Base-by-base conservation (phyloP, 2,113 vertebrate species). In the Cololabis saira region DNA sequence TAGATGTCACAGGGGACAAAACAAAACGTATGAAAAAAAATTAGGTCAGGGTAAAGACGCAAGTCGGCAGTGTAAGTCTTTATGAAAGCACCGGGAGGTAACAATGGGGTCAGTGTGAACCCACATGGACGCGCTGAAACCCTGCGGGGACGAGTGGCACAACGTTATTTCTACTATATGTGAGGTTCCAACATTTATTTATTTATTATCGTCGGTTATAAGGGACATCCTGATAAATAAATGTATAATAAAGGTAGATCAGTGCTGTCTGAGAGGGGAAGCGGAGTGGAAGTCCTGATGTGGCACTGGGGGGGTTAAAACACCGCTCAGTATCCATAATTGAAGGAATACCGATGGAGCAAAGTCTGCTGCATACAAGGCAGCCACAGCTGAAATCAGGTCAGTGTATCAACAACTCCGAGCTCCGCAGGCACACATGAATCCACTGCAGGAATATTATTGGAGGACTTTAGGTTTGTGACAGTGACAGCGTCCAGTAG, bases 401-500 rank as follows among this genome's bases (percentile, higher is more conserved):
- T 71, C 67, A 63, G 14, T 53, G 22, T 19, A 42, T 75, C 14
- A 43, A 10, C 56, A 37, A 18, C n/a, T 17, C 4, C 9, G 18
- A 43, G 50, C 17, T 1, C 33, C 33, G 24, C 43, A n/a, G 42
- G 3, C 43, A 3, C 44, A 18, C 30, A 48, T 7, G 42, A 21
- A 59, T 41, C 30, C 21, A 2, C 37, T 40, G 49, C n/a, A 4
- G 47, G 57, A 54, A 68, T 14, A 22, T 57, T 47, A 43, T 12
- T 30, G 16, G 45, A 58, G 24, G 47, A 73, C 66, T 53, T 42
- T 16, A 43, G 54, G 61, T 74, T 58, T 79, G 66, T 85, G 73
- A 57, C 21, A 71, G 11, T 62, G 78, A 83, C 84, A 56, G 77
- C 61, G 71, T 67, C 76, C 84, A 78, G 87, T 37, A 71, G 66